Conservation (phyloP, 2,797 vertebrate genomes). For the Coregonus suidteri region DNA sequence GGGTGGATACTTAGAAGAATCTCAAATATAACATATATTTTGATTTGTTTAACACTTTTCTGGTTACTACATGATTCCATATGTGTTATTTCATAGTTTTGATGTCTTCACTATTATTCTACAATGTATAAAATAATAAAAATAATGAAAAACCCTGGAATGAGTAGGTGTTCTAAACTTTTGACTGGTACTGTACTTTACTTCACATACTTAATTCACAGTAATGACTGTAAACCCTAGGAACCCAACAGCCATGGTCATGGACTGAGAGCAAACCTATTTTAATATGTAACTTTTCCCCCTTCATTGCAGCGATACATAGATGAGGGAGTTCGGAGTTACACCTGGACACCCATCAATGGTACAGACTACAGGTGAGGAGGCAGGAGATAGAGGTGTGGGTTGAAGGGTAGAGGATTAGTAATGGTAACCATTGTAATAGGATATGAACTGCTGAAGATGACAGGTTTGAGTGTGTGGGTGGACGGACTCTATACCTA, state of each 20-base stretch:
- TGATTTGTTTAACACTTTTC: no score
- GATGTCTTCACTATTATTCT: no score
- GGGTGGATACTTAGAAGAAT: no score
- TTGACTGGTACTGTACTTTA: background rate
- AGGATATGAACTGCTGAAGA: background rate
- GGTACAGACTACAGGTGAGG: slow-evolving; percentile 97
- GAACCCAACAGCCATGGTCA: background rate
- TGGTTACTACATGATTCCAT: no score
- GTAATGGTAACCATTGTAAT: background rate
- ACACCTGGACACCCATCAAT: slow-evolving; percentile 94
- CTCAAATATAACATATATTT: no score
- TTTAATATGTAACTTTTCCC: slow-evolving; percentile 21
- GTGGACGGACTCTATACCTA: background rate
- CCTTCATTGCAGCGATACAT: slow-evolving; percentile 85
- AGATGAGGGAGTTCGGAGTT: slow-evolving; percentile 87
- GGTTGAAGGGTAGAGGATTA: background rate
- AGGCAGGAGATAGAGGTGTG: background rate
- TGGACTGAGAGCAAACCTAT: background rate
- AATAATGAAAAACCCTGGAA: no score
- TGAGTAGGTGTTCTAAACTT: no score
- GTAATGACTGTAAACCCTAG: background rate
- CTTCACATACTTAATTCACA: background rate
- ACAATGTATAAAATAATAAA: no score
- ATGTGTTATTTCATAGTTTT: no score
- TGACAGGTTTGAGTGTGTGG: background rate